Evolutionary conservation across 2,113 vertebrate genomes (phyloP).

Genomic region (Brienomyrus brachyistius): DNA sequence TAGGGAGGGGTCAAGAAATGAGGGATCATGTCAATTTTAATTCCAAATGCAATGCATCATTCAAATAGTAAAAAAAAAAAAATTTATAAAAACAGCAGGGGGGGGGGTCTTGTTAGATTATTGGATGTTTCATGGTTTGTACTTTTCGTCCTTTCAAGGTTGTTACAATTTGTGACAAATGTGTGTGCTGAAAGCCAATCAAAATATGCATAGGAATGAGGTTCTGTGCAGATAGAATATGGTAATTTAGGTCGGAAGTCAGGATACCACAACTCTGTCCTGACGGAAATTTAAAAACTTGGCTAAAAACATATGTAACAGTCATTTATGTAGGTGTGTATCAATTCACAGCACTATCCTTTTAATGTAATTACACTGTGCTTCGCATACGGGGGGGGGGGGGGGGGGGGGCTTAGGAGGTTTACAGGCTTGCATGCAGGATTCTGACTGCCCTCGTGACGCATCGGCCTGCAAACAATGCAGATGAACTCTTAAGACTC

Average conservation of each 20-base stretch:
- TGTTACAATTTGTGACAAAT: not conserved
- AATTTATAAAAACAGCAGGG: not conserved
- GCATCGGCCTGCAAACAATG: not conserved
- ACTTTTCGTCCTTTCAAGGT: not conserved
- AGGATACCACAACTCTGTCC: not conserved
- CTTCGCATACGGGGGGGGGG: not conserved
- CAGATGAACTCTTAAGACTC: not conserved
- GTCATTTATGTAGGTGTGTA: not conserved
- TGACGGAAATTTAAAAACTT: not conserved
- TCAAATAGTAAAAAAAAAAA: not conserved
- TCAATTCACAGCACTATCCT: not conserved
- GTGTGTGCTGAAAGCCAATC: not conserved
- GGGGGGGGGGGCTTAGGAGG: not conserved
- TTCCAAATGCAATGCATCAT: not conserved
- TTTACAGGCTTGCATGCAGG: not conserved
- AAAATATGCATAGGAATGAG: not conserved
- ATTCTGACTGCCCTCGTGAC: not conserved
- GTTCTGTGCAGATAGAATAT: not conserved
- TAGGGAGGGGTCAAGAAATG: constrained; percentile 57
- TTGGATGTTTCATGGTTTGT: not conserved
- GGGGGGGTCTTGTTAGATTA: not conserved
- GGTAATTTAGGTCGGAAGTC: not conserved
- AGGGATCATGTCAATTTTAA: constrained; percentile 14
- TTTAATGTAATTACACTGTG: not conserved
- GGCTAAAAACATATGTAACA: not conserved